phyloP scores from a whole-genome alignment of 2,888 invertebrate genomes.

The Cosmia trapezina region DNA sequence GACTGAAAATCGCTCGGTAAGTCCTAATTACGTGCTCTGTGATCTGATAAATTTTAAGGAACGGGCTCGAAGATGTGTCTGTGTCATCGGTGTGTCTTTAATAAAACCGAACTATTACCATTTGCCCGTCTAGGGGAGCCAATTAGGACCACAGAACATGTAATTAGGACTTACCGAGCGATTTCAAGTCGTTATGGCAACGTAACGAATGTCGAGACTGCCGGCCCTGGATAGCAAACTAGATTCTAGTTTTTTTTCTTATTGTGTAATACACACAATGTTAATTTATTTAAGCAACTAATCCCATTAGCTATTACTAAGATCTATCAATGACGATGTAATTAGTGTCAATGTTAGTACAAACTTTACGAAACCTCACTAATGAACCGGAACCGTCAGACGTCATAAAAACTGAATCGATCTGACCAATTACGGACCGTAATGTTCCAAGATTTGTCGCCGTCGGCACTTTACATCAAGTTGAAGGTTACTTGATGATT shows the following conservation, averaged over 20 bases:
- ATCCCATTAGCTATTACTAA: constrained; percentile 23
- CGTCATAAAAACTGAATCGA: constrained; percentile 44
- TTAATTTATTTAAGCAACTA: constrained; percentile 14
- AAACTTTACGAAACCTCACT: constrained; percentile 44
- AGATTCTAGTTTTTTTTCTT: not conserved
- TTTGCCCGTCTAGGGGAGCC: too few species aligned
- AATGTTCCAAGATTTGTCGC: constrained; percentile 49
- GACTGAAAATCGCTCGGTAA: too few species aligned
- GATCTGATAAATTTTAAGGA: too few species aligned
- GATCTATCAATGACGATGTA: constrained; percentile 36
- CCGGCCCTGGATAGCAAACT: not conserved
- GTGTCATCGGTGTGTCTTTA: too few species aligned
- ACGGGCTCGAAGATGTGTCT: too few species aligned
- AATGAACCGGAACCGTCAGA: constrained; percentile 35
- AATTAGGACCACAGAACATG: too few species aligned
- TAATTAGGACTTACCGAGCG: too few species aligned
- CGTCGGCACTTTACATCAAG: constrained; percentile 58
- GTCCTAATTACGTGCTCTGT: too few species aligned
- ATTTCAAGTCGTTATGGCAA: too few species aligned
- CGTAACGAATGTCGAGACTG: too few species aligned
- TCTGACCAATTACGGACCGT: constrained; percentile 27
- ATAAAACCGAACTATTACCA: too few species aligned
- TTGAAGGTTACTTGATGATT: constrained; percentile 66
- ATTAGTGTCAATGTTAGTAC: constrained; percentile 59
- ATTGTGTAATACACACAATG: not conserved